Evolutionary conservation across 1,140 invertebrate genomes (phyloP).

Genomic region (Zophobas morio): DNA sequence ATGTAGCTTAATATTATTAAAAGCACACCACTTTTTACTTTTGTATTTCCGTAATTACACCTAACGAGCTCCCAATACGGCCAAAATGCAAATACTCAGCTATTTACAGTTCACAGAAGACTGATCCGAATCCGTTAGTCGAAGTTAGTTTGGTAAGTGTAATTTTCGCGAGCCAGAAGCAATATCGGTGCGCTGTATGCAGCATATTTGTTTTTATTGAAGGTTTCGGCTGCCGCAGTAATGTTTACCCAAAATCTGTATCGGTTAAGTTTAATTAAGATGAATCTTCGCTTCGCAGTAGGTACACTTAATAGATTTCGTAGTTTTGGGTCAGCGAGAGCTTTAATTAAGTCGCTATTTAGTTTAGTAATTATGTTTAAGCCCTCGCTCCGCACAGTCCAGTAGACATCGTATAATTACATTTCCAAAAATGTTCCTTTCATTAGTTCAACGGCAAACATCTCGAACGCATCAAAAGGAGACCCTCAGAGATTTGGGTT

Average conservation of each 20-base stretch:
- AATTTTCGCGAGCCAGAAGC: background rate
- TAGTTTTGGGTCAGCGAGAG: slow-evolving; percentile 29
- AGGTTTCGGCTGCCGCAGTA: background rate
- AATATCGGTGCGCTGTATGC: background rate
- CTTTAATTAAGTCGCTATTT: slow-evolving; percentile 39
- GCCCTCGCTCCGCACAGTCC: background rate
- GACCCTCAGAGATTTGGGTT: background rate
- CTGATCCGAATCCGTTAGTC: too few species aligned
- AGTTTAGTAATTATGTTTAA: slow-evolving; percentile 38
- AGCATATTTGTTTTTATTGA: background rate
- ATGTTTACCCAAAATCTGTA: background rate
- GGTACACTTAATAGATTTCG: slow-evolving; percentile 29
- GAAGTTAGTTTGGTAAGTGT: too few species aligned
- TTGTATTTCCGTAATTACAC: too few species aligned
- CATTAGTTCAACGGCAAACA: slow-evolving; percentile 1
- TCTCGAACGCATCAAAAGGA: background rate
- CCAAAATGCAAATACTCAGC: too few species aligned
- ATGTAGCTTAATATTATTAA: too few species aligned
- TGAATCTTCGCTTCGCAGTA: background rate
- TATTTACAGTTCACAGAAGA: too few species aligned
- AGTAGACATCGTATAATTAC: slow-evolving; percentile 6
- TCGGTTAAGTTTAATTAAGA: slow-evolving; percentile 5
- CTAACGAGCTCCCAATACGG: too few species aligned
- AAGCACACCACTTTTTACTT: too few species aligned
- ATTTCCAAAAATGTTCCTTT: slow-evolving; percentile 19